Evolutionary conservation across 2,113 vertebrate species (phyloP).

Genomic region (Pholis gunnellus): DNA sequence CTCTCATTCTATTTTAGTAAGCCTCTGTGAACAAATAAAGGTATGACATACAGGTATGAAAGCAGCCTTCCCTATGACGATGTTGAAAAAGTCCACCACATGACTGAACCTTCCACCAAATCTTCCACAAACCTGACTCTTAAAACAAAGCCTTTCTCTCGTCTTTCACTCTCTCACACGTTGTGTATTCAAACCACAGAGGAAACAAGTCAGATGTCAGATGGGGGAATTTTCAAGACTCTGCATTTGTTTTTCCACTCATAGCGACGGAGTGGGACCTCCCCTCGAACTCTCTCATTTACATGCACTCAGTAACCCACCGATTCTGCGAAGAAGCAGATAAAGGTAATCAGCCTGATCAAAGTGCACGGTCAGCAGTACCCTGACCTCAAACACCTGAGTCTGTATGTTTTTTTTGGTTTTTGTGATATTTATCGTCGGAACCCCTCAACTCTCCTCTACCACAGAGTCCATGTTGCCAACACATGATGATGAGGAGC

Average conservation of each 20-base stretch:
- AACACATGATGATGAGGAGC: neutral
- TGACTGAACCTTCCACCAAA: constrained; percentile 10
- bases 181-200: constrained; percentile 28
- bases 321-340: neutral
- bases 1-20: too few relatives aligned
- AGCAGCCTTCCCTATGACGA: neutral
- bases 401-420: neutral
- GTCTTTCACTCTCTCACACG: neutral
- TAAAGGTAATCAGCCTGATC: constrained; percentile 9
- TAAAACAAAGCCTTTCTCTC: neutral
- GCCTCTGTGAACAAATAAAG: neutral
- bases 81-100: constrained; percentile 26
- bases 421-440: neutral
- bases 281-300: constrained; percentile 40
- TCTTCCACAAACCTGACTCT: constrained; percentile 1
- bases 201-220: constrained; percentile 50
- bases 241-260: constrained; percentile 64
- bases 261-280: constrained; percentile 34
- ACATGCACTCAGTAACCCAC: constrained; percentile 44
- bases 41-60: neutral
- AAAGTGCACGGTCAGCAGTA: constrained; percentile 32
- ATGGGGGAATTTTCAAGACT: constrained; percentile 42
- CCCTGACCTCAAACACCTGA: constrained; percentile 3
- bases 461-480: neutral
- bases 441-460: neutral